Evolutionary conservation across 2,888 invertebrate genomes (phyloP).

Genomic region (Fragum fragum): DNA sequence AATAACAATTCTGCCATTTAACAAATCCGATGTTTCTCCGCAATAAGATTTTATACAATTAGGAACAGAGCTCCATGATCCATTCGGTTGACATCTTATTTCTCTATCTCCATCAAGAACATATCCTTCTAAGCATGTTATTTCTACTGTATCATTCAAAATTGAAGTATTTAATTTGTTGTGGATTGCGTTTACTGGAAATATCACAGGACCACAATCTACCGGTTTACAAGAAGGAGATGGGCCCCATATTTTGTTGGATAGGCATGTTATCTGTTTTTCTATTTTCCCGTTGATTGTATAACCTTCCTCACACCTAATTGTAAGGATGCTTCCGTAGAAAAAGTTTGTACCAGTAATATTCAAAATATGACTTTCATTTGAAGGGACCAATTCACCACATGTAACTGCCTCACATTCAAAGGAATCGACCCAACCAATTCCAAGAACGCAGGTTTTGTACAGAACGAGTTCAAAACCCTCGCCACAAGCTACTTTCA

Average conservation of each 20-base stretch:
- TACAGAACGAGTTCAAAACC: not conserved
- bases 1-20: not conserved
- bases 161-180: not conserved
- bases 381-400: not conserved
- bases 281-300: not conserved
- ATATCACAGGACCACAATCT: not conserved
- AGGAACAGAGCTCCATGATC: not conserved
- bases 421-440: not conserved
- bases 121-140: not conserved
- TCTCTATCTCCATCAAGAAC: not conserved
- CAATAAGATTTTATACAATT: not conserved
- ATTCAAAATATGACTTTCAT: not conserved
- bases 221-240: not conserved
- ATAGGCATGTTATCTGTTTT: not conserved
- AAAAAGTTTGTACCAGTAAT: not conserved
- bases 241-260: not conserved
- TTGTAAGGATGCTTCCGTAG: not conserved
- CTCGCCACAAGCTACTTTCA: not conserved
- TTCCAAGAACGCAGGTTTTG: not conserved
- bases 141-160: not conserved
- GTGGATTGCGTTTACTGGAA: not conserved
- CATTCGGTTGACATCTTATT: not conserved
- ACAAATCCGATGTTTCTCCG: not conserved
- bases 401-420: not conserved
- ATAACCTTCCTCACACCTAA: not conserved